Base-by-base conservation (phyloP, 1,140 invertebrate species). In the Lethrus apterus region DNA sequence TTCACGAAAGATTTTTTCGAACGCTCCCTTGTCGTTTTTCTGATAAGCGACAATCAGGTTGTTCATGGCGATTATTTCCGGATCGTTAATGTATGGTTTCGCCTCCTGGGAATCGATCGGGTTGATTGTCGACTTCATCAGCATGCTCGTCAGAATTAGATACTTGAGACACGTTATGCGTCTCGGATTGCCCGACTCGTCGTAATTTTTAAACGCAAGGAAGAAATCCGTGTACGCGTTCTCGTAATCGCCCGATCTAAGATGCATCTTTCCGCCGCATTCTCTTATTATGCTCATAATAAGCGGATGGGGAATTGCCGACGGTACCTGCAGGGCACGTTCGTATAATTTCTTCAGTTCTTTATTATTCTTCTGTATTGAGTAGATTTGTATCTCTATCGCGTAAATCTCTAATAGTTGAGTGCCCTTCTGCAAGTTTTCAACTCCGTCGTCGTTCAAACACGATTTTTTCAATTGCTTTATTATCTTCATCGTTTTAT, bases 41-140 rank as follows among this genome's bases (percentile, higher is more conserved):
- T 99, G 94, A 71, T 97, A 98, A 13, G 94, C 90, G 62, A 86
- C 86, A 19, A 99, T 94, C 56, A 99, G 75, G 68, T 98, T 94
- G 5, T 95, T 99, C 93, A 99, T 98, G 0, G 95, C 94, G 44
- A 98, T 72, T 61, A 99, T 97, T 73, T 99, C 95, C 2, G 93
- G 90, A 72, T 99, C 93, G 69, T 98, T 98, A 70, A 96, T 97
- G 63, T 99, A 99, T 0, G 96, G 94, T 66, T 98, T 99, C 0
- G 95, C 95, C 75, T 99, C 96, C 78, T 99, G 96, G 0, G 93
- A 98, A 72, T 99, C 96, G 69, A 99, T 98, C 4, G 96, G 96
- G 74, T 99, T 99, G 44, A 99, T 99, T 15, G 89, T 93, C 4
- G 94, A 97, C 67, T 95, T 94, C 90, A 95, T 94, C 40, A 96